phyloP scores from a whole-genome alignment of 2,113 vertebrate genomes.

The Macquaria australasica region DNA sequence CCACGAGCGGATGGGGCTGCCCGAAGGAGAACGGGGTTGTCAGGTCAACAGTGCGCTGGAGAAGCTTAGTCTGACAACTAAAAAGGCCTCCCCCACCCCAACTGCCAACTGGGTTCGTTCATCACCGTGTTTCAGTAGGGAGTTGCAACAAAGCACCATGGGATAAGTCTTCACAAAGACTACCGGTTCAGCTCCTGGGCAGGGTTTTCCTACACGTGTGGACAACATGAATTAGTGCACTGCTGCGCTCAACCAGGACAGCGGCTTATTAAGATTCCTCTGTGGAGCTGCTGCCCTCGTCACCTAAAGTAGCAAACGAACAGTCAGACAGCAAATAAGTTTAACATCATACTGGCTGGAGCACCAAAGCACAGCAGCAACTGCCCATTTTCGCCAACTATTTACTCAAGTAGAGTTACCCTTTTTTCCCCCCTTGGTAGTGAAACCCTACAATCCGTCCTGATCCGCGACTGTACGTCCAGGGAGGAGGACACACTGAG shows the following conservation, averaged over 20 bases:
- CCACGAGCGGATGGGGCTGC: slow-evolving; percentile 7
- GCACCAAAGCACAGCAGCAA: slow-evolving; percentile 68
- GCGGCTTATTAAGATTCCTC: slow-evolving; percentile 47
- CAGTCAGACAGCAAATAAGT: slow-evolving; percentile 54
- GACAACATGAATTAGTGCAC: slow-evolving; percentile 39
- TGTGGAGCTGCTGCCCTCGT: slow-evolving; percentile 36
- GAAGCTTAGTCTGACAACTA: slow-evolving; percentile 35
- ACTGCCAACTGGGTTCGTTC: slow-evolving; percentile 43
- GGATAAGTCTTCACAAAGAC: slow-evolving; percentile 53
- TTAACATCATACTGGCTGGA: slow-evolving; percentile 53
- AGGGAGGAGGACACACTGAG: slow-evolving; percentile 17
- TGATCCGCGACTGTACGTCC: slow-evolving; percentile 40
- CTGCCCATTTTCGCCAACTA: slow-evolving; percentile 12
- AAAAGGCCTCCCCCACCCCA: slow-evolving; percentile 12
- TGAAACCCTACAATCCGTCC: slow-evolving; percentile 35
- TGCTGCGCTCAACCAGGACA: slow-evolving; percentile 61
- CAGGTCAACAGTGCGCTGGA: slow-evolving; percentile 35
- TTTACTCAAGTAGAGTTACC: slow-evolving; percentile 43
- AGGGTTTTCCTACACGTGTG: slow-evolving; percentile 20
- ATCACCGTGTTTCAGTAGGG: slow-evolving; percentile 63
- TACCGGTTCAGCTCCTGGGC: slow-evolving; percentile 41
- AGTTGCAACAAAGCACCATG: slow-evolving; percentile 79
- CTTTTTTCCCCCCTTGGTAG: slow-evolving; percentile 5
- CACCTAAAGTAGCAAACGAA: slow-evolving; percentile 45
- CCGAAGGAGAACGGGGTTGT: slow-evolving; percentile 35